Conservation (phyloP, 2,888 invertebrate species). For the Agapetus fuscipes region DNA sequence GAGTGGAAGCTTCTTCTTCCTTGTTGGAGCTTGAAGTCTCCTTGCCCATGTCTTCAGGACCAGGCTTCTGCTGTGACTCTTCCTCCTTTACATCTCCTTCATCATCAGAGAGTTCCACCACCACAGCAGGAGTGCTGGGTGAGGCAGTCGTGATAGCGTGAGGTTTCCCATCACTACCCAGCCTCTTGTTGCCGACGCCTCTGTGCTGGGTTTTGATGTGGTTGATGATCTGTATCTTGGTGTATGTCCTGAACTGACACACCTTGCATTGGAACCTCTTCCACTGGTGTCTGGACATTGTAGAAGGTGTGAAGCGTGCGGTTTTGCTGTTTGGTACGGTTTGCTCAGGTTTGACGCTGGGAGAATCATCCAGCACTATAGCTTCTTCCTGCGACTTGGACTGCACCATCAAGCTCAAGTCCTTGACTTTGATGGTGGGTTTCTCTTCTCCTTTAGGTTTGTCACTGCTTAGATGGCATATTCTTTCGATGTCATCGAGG, state of each 20-base stretch:
- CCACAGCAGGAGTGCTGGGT: too few species aligned
- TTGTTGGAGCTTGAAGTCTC: too few species aligned
- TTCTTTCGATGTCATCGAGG: constrained; percentile 14
- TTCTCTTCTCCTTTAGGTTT: background rate
- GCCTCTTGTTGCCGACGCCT: too few species aligned
- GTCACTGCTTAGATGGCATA: constrained; percentile 6
- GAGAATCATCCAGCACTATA: constrained; percentile 6
- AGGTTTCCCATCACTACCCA: too few species aligned
- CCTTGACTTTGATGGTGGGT: background rate
- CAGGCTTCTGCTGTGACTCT: too few species aligned
- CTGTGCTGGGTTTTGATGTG: constrained; percentile 56
- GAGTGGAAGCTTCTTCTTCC: background rate
- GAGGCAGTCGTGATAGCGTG: too few species aligned
- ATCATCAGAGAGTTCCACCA: constrained; percentile 3
- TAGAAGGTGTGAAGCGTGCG: constrained; percentile 1
- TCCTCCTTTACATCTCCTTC: background rate
- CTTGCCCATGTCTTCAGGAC: background rate
- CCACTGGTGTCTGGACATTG: constrained; percentile 58
- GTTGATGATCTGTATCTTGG: constrained; percentile 53
- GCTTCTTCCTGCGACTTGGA: constrained; percentile 6
- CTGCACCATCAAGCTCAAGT: background rate
- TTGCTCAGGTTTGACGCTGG: too few species aligned
- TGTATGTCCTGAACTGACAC: constrained; percentile 60
- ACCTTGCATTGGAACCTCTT: constrained; percentile 65
- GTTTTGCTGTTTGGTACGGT: constrained; percentile 5